These are phyloP conservation scores for Eidolon helvum DNA, from an alignment of 2,113 vertebrate genomes.

Conservation along the genomic window DNA sequence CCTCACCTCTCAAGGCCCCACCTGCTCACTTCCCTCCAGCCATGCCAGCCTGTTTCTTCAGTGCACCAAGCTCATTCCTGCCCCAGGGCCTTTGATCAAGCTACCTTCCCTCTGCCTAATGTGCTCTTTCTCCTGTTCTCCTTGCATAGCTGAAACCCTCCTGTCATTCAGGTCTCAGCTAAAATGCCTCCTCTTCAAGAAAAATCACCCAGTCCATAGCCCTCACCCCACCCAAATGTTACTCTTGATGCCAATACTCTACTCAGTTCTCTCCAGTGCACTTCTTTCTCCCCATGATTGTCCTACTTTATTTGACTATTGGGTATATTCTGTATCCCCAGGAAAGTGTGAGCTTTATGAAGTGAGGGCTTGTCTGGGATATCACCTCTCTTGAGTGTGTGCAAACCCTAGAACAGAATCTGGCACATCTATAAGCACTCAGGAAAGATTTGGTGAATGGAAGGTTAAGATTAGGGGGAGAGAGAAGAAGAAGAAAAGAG, in stretches of 20 bases:
- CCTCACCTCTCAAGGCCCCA: neutral
- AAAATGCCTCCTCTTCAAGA: neutral
- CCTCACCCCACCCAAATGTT: accelerated
- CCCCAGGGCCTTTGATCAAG: neutral
- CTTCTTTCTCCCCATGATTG: accelerated
- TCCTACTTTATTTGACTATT: neutral
- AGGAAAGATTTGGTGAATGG: neutral
- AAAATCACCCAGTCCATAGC: neutral
- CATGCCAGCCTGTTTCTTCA: neutral
- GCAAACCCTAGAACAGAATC: neutral
- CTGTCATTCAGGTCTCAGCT: neutral
- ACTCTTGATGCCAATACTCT: neutral
- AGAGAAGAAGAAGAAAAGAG: neutral
- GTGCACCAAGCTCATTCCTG: no score
- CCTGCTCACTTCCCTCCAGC: neutral
- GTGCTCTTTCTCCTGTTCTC: neutral
- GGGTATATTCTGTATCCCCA: neutral
- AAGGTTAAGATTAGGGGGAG: neutral
- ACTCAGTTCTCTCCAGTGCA: neutral
- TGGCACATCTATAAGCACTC: accelerated
- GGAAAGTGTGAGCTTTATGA: neutral
- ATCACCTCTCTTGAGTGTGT: neutral
- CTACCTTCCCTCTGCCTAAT: no score
- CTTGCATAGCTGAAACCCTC: neutral
- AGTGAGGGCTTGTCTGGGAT: neutral